Evolutionary conservation across 1,140 invertebrate genomes (phyloP).

Genomic region (Diachasma alloeum): DNA sequence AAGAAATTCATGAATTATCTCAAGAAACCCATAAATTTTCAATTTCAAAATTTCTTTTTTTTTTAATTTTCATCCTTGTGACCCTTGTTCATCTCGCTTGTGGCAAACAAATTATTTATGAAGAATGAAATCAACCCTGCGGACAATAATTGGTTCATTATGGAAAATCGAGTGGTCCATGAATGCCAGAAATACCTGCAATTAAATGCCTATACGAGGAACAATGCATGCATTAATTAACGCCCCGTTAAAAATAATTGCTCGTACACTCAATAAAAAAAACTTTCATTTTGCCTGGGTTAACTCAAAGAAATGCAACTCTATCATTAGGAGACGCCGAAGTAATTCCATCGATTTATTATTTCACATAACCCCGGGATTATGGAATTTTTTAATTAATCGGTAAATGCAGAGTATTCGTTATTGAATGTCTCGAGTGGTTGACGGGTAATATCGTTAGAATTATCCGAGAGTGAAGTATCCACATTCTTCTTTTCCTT

Average conservation of each 20-base stretch:
- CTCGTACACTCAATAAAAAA: constrained; percentile 13
- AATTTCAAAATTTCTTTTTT: too few relatives aligned
- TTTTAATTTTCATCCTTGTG: too few relatives aligned
- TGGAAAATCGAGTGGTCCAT: constrained; percentile 41
- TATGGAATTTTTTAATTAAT: constrained; percentile 8
- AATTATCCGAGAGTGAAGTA: constrained; percentile 23
- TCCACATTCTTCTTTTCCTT: constrained; percentile 5
- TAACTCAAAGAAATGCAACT: background rate
- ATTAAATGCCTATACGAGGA: background rate
- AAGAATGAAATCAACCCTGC: background rate
- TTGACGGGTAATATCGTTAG: background rate
- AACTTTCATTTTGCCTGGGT: background rate
- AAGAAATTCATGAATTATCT: too few relatives aligned
- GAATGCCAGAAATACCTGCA: constrained; percentile 5
- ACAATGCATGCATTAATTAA: constrained; percentile 43
- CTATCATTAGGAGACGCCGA: background rate
- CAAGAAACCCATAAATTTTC: too few relatives aligned
- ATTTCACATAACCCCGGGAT: background rate
- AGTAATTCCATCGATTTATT: background rate
- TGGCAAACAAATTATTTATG: too few relatives aligned
- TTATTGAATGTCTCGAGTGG: background rate
- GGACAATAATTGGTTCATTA: background rate
- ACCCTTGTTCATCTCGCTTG: too few relatives aligned
- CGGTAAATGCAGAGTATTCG: background rate
- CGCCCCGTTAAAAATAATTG: constrained; percentile 31